Conservation (phyloP, 2,113 vertebrate genomes). For the Marmota monax region DNA sequence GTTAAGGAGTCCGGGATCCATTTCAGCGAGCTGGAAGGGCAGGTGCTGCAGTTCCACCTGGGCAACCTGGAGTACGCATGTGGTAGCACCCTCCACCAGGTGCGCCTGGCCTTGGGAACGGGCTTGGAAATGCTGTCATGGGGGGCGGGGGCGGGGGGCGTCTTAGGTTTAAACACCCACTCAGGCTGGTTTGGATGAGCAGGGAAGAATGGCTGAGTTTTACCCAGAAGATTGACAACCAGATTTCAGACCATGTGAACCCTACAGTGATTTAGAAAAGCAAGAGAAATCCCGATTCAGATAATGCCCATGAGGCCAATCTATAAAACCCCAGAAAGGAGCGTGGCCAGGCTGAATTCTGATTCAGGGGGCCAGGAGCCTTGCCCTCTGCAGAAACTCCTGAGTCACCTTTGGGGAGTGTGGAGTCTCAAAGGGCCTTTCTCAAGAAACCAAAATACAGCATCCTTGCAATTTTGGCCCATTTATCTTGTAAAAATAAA, state of each 20-base stretch:
- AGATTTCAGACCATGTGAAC: background rate
- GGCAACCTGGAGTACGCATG: conserved; percentile 98
- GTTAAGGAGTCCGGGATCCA: conserved; percentile 97
- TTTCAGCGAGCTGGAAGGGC: conserved; percentile 96
- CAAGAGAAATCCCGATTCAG: background rate
- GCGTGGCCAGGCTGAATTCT: background rate
- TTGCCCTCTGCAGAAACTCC: background rate
- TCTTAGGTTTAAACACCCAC: background rate
- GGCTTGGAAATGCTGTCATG: no score
- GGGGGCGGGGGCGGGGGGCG: background rate
- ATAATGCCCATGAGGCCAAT: background rate
- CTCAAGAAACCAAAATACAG: background rate
- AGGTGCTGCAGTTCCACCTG: conserved; percentile 98
- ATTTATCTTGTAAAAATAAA: background rate
- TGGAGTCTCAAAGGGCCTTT: background rate
- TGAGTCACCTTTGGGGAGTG: background rate
- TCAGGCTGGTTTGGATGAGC: background rate
- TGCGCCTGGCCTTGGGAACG: conserved; percentile 56
- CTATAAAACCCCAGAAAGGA: background rate
- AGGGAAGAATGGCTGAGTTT: background rate
- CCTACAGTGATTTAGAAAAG: background rate
- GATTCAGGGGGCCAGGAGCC: background rate
- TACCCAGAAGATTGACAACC: background rate
- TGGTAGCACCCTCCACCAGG: conserved; percentile 95
- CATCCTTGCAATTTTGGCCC: background rate